These are phyloP conservation scores for Carollia perspicillata DNA, from an alignment of 2,113 vertebrate species.

Conservation along the genomic window DNA sequence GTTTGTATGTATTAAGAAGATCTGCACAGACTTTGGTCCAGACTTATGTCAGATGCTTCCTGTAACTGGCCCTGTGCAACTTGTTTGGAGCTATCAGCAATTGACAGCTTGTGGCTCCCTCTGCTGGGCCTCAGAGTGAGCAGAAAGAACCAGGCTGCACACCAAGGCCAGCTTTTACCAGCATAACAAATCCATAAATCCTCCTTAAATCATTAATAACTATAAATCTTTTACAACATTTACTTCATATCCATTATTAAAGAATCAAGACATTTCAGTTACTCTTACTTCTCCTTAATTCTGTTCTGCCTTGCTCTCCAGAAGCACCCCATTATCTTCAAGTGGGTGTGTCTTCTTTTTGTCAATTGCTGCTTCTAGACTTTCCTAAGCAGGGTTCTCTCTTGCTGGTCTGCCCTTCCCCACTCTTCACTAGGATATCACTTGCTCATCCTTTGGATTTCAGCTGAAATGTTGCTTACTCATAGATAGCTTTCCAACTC, in stretches of 20 bases:
- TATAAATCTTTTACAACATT: slow-evolving; percentile 9
- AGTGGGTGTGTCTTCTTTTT: neutral
- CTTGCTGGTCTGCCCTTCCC: neutral
- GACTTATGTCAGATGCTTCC: too few relatives aligned
- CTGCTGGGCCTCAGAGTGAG: too few relatives aligned
- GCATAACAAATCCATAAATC: slow-evolving; percentile 1
- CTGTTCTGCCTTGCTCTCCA: neutral
- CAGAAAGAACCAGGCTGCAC: too few relatives aligned
- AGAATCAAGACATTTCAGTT: neutral
- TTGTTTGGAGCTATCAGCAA: too few relatives aligned
- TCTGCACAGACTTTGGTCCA: too few relatives aligned
- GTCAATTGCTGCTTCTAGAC: neutral
- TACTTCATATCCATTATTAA: neutral
- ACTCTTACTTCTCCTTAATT: neutral
- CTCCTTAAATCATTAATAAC: neutral
- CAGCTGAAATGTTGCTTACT: neutral
- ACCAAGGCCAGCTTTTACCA: too few relatives aligned
- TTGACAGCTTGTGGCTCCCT: too few relatives aligned
- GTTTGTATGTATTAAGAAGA: too few relatives aligned
- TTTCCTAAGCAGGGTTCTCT: neutral
- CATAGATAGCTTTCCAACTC: neutral
- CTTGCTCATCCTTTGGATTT: neutral
- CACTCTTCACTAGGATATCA: neutral
- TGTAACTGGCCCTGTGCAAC: too few relatives aligned
- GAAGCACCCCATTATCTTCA: neutral